These are phyloP conservation scores for Parnassius mnemosyne DNA, from an alignment of 2,888 invertebrate genomes.

Conservation along the genomic window DNA sequence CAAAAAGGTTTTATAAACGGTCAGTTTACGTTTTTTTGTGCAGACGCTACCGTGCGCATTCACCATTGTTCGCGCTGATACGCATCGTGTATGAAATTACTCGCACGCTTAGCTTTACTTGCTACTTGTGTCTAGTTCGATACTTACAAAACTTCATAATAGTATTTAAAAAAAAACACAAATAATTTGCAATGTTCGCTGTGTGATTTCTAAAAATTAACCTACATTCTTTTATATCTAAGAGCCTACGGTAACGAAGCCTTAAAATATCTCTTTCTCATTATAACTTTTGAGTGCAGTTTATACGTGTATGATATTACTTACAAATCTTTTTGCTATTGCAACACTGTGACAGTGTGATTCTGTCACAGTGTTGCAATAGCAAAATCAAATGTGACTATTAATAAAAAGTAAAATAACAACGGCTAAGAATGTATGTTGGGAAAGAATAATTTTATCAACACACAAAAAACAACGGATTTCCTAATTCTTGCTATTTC, in stretches of 20 bases:
- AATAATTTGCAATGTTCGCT: too few relatives aligned
- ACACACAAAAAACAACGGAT: conserved; percentile 42
- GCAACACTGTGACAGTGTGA: too few relatives aligned
- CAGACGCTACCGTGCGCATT: conserved; percentile 43
- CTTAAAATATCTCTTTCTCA: too few relatives aligned
- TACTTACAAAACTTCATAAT: conserved; percentile 37
- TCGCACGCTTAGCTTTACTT: conserved; percentile 44
- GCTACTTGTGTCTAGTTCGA: conserved; percentile 24
- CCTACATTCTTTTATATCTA: too few relatives aligned
- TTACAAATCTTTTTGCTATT: too few relatives aligned
- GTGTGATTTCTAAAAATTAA: conserved; percentile 20
- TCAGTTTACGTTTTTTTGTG: conserved; percentile 35
- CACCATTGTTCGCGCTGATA: conserved; percentile 53
- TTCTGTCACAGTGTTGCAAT: too few relatives aligned
- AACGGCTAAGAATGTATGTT: conserved; percentile 10
- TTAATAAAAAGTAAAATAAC: conserved; percentile 26
- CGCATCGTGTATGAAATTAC: conserved; percentile 50
- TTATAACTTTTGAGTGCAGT: too few relatives aligned
- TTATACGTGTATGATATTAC: too few relatives aligned
- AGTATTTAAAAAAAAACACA: not conserved
- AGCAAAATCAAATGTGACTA: too few relatives aligned
- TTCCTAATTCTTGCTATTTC: conserved; percentile 44
- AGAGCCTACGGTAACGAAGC: too few relatives aligned
- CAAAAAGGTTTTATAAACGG: conserved; percentile 33
- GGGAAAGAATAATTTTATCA: conserved; percentile 13